phyloP scores from a whole-genome alignment of 2,113 vertebrate species.

The Poicephalus gulielmi region DNA sequence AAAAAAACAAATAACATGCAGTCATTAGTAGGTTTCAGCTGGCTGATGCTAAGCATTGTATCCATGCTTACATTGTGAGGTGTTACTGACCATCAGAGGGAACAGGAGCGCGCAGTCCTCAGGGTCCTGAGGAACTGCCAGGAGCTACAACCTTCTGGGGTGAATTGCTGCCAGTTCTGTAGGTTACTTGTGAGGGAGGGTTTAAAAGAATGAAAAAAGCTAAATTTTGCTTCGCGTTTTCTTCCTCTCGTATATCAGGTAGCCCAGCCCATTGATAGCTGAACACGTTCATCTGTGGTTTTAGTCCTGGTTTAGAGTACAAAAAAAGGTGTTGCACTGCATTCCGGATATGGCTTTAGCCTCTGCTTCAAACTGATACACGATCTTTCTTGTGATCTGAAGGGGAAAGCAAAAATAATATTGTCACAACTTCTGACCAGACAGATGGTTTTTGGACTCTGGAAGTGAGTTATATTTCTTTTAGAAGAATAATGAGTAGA shows the following conservation, averaged over 20 bases:
- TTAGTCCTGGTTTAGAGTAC: not conserved
- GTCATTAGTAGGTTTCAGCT: not conserved
- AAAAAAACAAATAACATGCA: rapidly evolving
- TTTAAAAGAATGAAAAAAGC: not conserved
- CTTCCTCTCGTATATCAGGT: not conserved
- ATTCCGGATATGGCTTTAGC: not conserved
- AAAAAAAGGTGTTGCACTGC: slow-evolving; percentile 11
- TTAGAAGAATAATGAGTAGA: slow-evolving; percentile 59
- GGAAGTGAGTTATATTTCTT: slow-evolving; percentile 43
- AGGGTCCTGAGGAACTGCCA: not conserved
- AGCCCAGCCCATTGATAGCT: not conserved
- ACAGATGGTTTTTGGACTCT: slow-evolving; percentile 9
- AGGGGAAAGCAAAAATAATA: slow-evolving; percentile 60
- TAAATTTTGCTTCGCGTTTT: not conserved
- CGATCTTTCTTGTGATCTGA: slow-evolving; percentile 49
- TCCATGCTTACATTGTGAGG: rapidly evolving
- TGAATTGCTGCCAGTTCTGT: not conserved
- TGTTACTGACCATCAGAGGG: not conserved
- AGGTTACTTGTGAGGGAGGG: not conserved
- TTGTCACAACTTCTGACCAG: slow-evolving; percentile 39
- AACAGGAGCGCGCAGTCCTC: not conserved
- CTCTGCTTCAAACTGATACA: slow-evolving; percentile 4
- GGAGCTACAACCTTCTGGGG: not conserved
- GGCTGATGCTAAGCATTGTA: not conserved
- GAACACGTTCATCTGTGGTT: slow-evolving; percentile 1